Conservation (phyloP, 2,888 invertebrate genomes). For the Perizoma flavofasciatum region DNA sequence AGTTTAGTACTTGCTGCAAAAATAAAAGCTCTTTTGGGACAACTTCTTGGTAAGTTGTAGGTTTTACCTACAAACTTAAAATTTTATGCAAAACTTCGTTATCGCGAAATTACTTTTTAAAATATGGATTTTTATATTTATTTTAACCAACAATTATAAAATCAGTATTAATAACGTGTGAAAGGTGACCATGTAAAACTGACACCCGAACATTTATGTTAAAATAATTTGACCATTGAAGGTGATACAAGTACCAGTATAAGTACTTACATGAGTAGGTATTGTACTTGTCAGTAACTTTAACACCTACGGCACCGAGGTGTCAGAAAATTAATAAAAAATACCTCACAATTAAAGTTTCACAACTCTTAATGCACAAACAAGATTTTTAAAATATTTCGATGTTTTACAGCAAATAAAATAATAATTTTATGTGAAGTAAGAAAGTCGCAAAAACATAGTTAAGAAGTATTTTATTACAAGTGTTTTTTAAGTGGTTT, state of each 20-base stretch:
- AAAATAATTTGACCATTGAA: constrained; percentile 20
- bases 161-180: constrained; percentile 35
- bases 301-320: constrained; percentile 40
- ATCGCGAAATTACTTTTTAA: constrained; percentile 24
- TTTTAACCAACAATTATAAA: constrained; percentile 40
- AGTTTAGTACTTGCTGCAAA: too few relatives aligned
- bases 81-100: constrained; percentile 5
- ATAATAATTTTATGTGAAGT: constrained; percentile 34
- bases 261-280: constrained; percentile 2
- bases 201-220: constrained; percentile 17
- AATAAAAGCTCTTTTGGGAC: too few relatives aligned
- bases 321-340: constrained; percentile 37
- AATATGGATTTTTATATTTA: constrained; percentile 27
- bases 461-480: constrained; percentile 34
- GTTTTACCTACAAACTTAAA: background rate
- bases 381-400: constrained; percentile 29
- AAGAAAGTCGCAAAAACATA: constrained; percentile 20
- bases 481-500: constrained; percentile 24
- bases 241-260: constrained; percentile 22
- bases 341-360: constrained; percentile 44
- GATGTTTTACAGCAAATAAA: constrained; percentile 42
- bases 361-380: constrained; percentile 36
- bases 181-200: constrained; percentile 38
- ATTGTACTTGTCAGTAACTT: constrained; percentile 34
- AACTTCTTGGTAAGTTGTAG: background rate